These are phyloP conservation scores for Porites rus DNA, from an alignment of 92 coral and sea anemone species.

Conservation along the genomic window DNA sequence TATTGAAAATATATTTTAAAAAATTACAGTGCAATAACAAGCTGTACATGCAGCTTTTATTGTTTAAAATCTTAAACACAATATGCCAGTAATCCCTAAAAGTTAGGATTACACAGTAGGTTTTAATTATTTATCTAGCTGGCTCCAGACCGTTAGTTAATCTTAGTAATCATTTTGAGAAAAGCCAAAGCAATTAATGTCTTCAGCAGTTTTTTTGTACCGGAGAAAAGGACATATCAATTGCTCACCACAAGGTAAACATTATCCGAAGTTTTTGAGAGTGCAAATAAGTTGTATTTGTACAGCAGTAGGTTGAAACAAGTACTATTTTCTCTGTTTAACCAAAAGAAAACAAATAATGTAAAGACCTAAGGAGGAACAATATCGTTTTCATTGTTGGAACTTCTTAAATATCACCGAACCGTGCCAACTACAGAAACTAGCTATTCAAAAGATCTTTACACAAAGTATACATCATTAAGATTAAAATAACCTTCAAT, in stretches of 20 bases:
- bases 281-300: not conserved
- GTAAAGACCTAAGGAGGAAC: not conserved
- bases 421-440: conserved; percentile 1
- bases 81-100: not conserved
- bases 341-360: conserved; percentile 17
- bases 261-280: not conserved
- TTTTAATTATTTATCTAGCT: conserved; percentile 31
- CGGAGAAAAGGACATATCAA: not conserved
- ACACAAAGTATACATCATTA: not conserved
- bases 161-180: conserved; percentile 3
- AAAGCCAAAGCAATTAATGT: conserved; percentile 1
- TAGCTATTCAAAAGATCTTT: not conserved
- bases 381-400: not conserved
- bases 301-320: conserved; percentile 23
- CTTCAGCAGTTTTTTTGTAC: not conserved
- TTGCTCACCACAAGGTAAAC: conserved; percentile 16
- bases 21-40: not conserved
- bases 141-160: conserved; percentile 25
- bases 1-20: not conserved
- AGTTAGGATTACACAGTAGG: not conserved
- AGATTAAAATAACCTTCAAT: not conserved
- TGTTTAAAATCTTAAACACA: not conserved
- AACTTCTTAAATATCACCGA: not conserved
- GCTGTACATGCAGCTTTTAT: not conserved
- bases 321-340: conserved; percentile 10